Evolutionary conservation across 2,888 invertebrate genomes (phyloP), one percentile per base, ranked within the genome.

Genomic region (Aplocera efformata): DNA sequence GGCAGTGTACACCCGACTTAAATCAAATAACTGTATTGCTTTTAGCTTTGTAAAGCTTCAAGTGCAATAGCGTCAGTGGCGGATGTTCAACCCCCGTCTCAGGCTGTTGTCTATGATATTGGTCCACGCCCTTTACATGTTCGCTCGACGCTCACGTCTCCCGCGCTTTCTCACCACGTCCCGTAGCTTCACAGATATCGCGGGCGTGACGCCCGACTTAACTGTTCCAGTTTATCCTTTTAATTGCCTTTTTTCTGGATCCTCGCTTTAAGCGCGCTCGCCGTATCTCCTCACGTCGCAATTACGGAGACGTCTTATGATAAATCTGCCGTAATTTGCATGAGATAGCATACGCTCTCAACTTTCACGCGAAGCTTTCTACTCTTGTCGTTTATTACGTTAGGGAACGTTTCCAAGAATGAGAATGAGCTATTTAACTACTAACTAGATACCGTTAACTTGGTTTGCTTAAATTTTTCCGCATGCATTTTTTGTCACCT

Each of bases 1-100:
- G 74, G 74, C 66, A 71, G 81, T 76, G 80, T 78, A 84, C 79
- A 82, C 74, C 74, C 83, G 83, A 75, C 83, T 86, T 85, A 86
- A 88, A 88, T 86, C 85, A 88, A 88, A 88, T 88, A 88, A 88
- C 84, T 84, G 84, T 88, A 85, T 86, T 85, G 86, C 85, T 86
- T 84, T 82, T 80, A 85, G 86, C 85, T 84, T 80, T 85, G 84
- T 84, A 85, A 83, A 75, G 81, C 83, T 83, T 83, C 82, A 81
- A 85, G 84, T 85, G 85, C 85, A 86, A 85, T 84, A 83, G 79
- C 78, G 79, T 78, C 81, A 78, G 76, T 76, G 69, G 78, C 77
- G 80, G 80, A 80, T 84, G 85, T 84, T 82, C 76, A 72, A 67
- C 74, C 80, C 75, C 78, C 78, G 77, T 76, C 76, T 78, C 63